Evolutionary conservation across 1,140 invertebrate species (phyloP).

Genomic region (Drosophila murphyi): DNA sequence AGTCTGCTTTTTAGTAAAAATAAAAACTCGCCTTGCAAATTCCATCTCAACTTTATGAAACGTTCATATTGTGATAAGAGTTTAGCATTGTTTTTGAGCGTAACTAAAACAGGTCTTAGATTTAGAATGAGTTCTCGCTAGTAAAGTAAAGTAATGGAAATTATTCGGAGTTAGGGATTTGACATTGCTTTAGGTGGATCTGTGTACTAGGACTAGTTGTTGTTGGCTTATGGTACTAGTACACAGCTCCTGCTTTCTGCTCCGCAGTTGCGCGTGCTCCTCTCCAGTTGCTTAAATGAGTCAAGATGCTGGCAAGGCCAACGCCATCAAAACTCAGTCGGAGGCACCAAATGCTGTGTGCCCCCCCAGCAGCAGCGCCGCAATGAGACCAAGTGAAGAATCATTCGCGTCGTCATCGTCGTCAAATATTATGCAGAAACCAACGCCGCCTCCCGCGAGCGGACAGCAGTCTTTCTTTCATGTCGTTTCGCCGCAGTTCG

Average conservation of each 20-base stretch:
- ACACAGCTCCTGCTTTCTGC: not conserved
- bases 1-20: not conserved
- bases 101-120: no score
- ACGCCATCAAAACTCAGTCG: conserved; percentile 21
- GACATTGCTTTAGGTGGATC: not conserved
- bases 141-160: not conserved
- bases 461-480: conserved; percentile 70
- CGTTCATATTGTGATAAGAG: not conserved
- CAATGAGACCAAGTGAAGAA: conserved; percentile 40
- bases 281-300: conserved; percentile 58
- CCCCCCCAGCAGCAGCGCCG: conserved; percentile 10
- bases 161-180: not conserved
- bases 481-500: conserved; percentile 74
- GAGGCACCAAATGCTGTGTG: conserved; percentile 29
- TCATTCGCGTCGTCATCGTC: conserved; percentile 21
- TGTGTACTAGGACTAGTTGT: not conserved
- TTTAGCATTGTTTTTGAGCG: no score
- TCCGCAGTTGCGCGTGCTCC: conserved; percentile 36
- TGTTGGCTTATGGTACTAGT: not conserved
- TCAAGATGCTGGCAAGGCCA: conserved; percentile 71
- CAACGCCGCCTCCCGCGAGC: conserved; percentile 51
- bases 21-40: no score
- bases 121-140: no score
- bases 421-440: conserved; percentile 52
- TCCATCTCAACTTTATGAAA: not conserved